Evolutionary conservation across 2,113 vertebrate species (phyloP), one percentile per base, ranked within the genome.

Genomic region (Percina caprodes): DNA sequence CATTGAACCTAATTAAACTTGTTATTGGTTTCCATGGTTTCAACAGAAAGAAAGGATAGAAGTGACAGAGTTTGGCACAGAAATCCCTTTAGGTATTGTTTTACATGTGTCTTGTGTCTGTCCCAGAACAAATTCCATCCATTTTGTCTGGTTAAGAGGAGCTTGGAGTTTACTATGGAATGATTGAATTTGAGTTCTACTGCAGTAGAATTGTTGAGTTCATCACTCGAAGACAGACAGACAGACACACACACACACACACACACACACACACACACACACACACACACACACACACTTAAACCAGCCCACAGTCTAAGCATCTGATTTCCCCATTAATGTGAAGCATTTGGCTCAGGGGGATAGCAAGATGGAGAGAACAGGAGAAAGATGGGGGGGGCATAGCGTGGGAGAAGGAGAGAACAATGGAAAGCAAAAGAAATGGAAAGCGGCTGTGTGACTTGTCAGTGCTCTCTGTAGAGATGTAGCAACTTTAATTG

Each of bases 281-380:
- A 70, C 46, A 59, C 52, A 79, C n/a, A 33, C 42, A n/a, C 51
- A 63, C 19, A n/a, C 18, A 54, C 33, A 42, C 39, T 42, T 42
- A 42, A 42, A 42, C 39, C 39, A 42, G 10, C 39, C 39, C 39
- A 13, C 19, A 58, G 54, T 62, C 72, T 46, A 30, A 58, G 72
- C 69, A 83, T 89, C 88, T 87, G 83, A 89, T 86, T 81, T 88
- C 74, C 26, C 39, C 83, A 89, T 90, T 85, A 86, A 74, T 56
- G 52, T 35, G 60, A 82, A 65, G 63, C 79, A 73, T 90, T 42
- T 79, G 30, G 66, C 82, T 69, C 73, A 13, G 76, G 71, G 83
- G 87, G 85, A 74, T 23, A 69, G 42, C 35, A 42, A 69, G 67
- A 72, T 56, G 78, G 58, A 79, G 79, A 52, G 60, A 74, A 13